Evolutionary conservation across 2,113 vertebrate genomes (phyloP).

Genomic region (Riparia riparia): DNA sequence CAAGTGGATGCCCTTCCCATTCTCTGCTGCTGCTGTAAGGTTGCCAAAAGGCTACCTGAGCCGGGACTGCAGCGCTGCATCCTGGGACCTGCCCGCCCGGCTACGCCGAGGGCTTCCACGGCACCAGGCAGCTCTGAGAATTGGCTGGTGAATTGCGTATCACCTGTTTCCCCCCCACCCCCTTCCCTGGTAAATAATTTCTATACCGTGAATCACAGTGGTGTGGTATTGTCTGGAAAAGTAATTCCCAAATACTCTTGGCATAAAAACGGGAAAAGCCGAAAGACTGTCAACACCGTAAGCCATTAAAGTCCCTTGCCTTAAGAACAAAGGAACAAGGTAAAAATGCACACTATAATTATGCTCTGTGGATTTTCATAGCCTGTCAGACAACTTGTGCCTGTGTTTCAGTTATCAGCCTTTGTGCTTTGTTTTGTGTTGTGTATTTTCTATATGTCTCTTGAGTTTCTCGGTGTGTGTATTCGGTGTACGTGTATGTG

Average conservation of each 20-base stretch:
- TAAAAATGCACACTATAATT: constrained; percentile 43
- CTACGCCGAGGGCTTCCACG: constrained; percentile 9
- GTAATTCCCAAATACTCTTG: constrained; percentile 60
- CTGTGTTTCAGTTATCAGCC: constrained; percentile 42
- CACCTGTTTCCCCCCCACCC: constrained; percentile 9
- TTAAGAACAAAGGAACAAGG: constrained; percentile 73
- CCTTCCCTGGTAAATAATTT: constrained; percentile 36
- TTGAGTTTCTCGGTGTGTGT: neutral
- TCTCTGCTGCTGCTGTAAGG: neutral
- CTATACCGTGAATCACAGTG: constrained; percentile 16
- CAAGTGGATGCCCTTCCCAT: neutral
- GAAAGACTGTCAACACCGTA: constrained; percentile 51
- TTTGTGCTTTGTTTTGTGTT: constrained; percentile 54
- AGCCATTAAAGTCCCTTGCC: constrained; percentile 44
- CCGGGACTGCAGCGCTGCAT: constrained; percentile 71
- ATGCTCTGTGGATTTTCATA: constrained; percentile 54
- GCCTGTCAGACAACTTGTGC: constrained; percentile 19
- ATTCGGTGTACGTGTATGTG: neutral
- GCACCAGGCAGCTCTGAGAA: constrained; percentile 57
- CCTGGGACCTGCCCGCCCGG: constrained; percentile 65
- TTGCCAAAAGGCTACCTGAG: constrained; percentile 65
- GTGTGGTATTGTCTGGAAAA: constrained; percentile 51
- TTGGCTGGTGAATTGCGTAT: constrained; percentile 47
- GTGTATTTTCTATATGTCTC: neutral
- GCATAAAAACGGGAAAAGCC: constrained; percentile 47